Evolutionary conservation across 2,888 invertebrate genomes (phyloP).

Genomic region (Pyrgus malvae): DNA sequence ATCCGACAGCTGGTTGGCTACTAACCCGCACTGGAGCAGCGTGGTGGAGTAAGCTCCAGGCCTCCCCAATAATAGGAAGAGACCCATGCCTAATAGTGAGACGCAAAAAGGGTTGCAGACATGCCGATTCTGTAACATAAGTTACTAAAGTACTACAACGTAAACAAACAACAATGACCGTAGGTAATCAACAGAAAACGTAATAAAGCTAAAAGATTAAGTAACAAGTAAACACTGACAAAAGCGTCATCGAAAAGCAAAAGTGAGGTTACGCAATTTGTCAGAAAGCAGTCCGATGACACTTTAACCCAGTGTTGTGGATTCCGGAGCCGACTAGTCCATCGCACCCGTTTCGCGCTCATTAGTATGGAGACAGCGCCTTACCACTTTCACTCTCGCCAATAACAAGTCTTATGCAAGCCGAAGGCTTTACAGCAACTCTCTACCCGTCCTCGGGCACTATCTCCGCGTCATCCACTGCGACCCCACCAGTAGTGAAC

Average conservation of each 20-base stretch:
- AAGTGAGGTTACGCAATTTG: slow-evolving; percentile 59
- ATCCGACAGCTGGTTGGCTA: too few relatives aligned
- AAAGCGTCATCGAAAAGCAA: slow-evolving; percentile 46
- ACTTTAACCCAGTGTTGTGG: slow-evolving; percentile 69
- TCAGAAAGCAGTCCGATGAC: slow-evolving; percentile 62
- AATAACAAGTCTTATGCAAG: slow-evolving; percentile 77
- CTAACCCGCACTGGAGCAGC: too few relatives aligned
- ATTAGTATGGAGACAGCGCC: slow-evolving; percentile 76
- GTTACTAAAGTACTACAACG: too few relatives aligned
- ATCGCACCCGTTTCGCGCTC: slow-evolving; percentile 65
- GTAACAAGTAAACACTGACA: not conserved
- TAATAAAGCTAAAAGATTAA: too few relatives aligned
- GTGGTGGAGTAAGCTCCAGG: too few relatives aligned
- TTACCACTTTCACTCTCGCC: slow-evolving; percentile 77
- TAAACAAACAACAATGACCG: too few relatives aligned
- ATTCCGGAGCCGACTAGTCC: slow-evolving; percentile 53
- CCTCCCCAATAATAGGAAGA: too few relatives aligned
- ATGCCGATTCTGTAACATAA: too few relatives aligned
- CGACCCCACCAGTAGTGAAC: slow-evolving; percentile 40
- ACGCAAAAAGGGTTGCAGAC: too few relatives aligned
- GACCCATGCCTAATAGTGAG: too few relatives aligned
- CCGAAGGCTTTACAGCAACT: slow-evolving; percentile 49
- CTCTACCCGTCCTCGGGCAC: slow-evolving; percentile 56
- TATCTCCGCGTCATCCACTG: slow-evolving; percentile 48
- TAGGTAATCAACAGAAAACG: too few relatives aligned